phyloP scores from a whole-genome alignment of 2,113 vertebrate genomes.

The Heptranchias perlo region DNA sequence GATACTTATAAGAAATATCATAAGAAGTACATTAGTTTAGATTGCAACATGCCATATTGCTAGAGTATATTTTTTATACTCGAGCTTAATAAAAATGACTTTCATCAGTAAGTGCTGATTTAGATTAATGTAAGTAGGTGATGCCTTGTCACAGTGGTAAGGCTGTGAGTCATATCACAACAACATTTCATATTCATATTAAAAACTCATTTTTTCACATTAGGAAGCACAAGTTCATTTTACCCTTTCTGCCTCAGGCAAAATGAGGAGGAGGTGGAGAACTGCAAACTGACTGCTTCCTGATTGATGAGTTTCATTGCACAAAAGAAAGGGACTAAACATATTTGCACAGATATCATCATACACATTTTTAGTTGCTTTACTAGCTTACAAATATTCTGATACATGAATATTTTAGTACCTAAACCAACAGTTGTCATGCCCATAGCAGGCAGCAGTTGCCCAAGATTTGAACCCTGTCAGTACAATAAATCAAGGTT shows the following conservation, averaged over 20 bases:
- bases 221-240: neutral
- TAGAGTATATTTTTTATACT: neutral
- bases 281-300: neutral
- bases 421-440: neutral
- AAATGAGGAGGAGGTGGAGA: neutral
- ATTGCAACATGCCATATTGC: neutral
- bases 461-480: constrained; percentile 12
- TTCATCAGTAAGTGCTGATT: neutral
- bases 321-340: neutral
- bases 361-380: neutral
- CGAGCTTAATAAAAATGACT: neutral
- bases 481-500: neutral
- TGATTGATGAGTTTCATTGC: constrained; percentile 23
- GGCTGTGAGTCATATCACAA: neutral
- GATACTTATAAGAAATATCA: neutral
- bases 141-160: neutral
- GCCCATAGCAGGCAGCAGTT: neutral
- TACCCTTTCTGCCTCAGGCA: neutral
- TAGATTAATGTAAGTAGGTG: neutral
- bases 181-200: neutral
- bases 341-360: neutral
- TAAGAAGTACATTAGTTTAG: neutral
- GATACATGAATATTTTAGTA: constrained; percentile 9
- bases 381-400: neutral
- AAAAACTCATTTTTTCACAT: constrained; percentile 29